These are phyloP conservation scores for Spea multiplicata DNA, from an alignment of 2,113 vertebrate species.

Conservation along the genomic window DNA sequence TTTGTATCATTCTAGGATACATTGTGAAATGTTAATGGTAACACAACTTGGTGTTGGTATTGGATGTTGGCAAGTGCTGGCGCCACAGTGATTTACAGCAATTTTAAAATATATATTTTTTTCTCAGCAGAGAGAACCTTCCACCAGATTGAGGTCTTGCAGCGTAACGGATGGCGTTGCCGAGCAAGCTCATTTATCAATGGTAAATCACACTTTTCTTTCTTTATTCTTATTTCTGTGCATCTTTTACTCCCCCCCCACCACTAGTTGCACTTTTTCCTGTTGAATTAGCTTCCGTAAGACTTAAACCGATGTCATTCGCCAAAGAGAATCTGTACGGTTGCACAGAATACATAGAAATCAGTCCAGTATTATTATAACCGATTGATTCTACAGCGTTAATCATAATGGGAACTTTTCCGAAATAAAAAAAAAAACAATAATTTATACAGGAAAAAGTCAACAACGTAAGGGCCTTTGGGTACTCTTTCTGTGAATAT, in stretches of 20 bases:
- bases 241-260: not conserved
- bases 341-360: too few relatives aligned
- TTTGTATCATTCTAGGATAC: not conserved
- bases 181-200: slow-evolving; percentile 81
- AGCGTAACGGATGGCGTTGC: slow-evolving; percentile 90
- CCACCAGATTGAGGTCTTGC: slow-evolving; percentile 85
- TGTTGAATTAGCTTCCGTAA: slow-evolving; percentile 13
- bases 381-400: not conserved
- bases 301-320: not conserved
- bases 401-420: not conserved
- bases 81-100: not conserved
- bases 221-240: slow-evolving; percentile 15
- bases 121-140: slow-evolving; percentile 72
- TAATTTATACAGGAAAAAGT: slow-evolving; percentile 53
- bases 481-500: too few relatives aligned
- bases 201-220: slow-evolving; percentile 71
- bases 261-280: slow-evolving; percentile 40
- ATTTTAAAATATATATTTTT: not conserved
- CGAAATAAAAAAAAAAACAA: not conserved
- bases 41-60: not conserved
- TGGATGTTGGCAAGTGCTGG: not conserved
- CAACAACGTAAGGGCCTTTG: not conserved
- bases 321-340: too few relatives aligned
- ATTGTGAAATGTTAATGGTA: not conserved
- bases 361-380: not conserved